Conservation (phyloP, 2,113 vertebrate species). For the Charadrius vociferus region DNA sequence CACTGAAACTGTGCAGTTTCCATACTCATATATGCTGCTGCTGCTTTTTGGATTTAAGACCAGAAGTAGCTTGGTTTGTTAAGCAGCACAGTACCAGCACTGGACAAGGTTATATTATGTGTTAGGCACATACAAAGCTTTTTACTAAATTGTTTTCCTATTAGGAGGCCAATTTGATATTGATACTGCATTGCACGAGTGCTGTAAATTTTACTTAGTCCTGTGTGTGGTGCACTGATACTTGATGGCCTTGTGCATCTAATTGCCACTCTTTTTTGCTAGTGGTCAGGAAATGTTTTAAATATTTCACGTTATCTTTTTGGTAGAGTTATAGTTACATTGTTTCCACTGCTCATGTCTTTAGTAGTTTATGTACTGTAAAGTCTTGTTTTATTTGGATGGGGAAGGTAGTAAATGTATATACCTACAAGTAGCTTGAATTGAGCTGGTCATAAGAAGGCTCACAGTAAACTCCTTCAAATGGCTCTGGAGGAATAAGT, state of each 20-base stretch:
- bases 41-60: slow-evolving; percentile 13
- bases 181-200: slow-evolving; percentile 35
- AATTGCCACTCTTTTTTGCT: not conserved
- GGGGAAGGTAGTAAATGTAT: not conserved
- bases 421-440: not conserved
- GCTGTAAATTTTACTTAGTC: slow-evolving; percentile 43
- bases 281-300: not conserved
- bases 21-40: not conserved
- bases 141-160: slow-evolving; percentile 18
- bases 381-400: slow-evolving; percentile 4
- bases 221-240: slow-evolving; percentile 41
- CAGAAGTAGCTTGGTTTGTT: not conserved
- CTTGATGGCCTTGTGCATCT: slow-evolving; percentile 34
- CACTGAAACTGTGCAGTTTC: not conserved
- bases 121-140: not conserved
- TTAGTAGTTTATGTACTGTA: slow-evolving; percentile 25
- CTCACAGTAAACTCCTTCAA: not conserved
- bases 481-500: not conserved
- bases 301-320: slow-evolving; percentile 20
- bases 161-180: slow-evolving; percentile 10
- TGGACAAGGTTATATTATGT: not conserved
- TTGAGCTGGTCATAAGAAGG: slow-evolving; percentile 3
- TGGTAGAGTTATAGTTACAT: not conserved
- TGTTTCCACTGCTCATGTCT: not conserved
- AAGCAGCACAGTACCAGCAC: slow-evolving; percentile 11